phyloP scores from a whole-genome alignment of 2,113 vertebrate genomes.

The Plecturocebus donacophilus region DNA sequence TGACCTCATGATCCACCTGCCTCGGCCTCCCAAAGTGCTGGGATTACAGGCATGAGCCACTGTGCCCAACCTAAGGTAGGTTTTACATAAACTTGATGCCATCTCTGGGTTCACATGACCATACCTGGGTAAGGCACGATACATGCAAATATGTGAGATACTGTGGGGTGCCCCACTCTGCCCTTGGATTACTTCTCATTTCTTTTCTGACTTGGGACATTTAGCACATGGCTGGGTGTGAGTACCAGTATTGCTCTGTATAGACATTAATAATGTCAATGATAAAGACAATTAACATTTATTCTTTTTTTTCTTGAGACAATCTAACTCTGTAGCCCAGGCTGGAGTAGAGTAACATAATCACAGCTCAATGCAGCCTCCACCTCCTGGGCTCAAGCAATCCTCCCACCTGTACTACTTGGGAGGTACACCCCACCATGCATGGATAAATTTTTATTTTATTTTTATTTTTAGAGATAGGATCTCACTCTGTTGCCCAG shows the following conservation, averaged over 20 bases:
- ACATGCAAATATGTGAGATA: fast-evolving
- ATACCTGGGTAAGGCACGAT: fast-evolving
- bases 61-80: not conserved
- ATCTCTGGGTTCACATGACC: not conserved
- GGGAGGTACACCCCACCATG: too few species aligned
- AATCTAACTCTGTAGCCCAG: not conserved
- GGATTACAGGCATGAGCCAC: too few species aligned
- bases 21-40: too few species aligned
- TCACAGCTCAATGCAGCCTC: not conserved
- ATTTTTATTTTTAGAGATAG: too few species aligned
- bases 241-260: not conserved
- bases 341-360: not conserved
- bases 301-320: not conserved
- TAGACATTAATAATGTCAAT: not conserved
- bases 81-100: not conserved
- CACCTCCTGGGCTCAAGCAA: not conserved
- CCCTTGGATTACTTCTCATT: too few species aligned
- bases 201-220: not conserved
- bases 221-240: not conserved
- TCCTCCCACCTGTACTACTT: not conserved
- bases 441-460: too few species aligned
- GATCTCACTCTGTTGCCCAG: too few species aligned
- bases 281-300: not conserved
- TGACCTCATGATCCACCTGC: too few species aligned
- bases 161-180: not conserved